Conservation (phyloP, 2,797 vertebrate species). For the Pteropus rufus region DNA sequence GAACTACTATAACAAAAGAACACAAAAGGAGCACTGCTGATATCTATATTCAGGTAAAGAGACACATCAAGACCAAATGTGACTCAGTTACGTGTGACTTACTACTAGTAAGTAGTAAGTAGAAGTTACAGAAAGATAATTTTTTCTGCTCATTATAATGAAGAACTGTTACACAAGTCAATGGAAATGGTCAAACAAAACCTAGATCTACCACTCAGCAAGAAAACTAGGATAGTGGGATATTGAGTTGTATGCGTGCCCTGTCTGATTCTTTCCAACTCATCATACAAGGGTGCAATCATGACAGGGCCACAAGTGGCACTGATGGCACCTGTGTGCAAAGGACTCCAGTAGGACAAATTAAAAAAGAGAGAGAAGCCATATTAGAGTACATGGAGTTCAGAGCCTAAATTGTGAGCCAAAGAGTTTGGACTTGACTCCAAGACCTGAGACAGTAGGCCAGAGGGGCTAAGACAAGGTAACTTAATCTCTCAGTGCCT, state of each 20-base stretch:
- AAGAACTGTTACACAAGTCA: neutral
- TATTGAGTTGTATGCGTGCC: neutral
- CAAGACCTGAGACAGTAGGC: neutral
- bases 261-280: neutral
- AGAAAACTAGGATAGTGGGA: neutral
- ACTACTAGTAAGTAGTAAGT: neutral
- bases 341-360: neutral
- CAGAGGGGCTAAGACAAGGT: neutral
- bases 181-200: neutral
- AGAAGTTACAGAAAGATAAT: neutral
- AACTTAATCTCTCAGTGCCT: neutral
- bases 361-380: neutral
- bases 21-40: neutral
- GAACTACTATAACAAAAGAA: neutral
- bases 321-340: neutral
- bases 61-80: neutral
- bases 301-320: neutral
- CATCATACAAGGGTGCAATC: neutral
- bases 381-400: fast-evolving
- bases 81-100: neutral
- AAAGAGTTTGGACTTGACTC: neutral
- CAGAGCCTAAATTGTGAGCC: neutral
- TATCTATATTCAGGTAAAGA: neutral
- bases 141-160: neutral
- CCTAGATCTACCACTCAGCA: neutral